A percentile compares a stretch with the other conserved stretches of the same genome.
These are phyloP conservation scores for Charaxes varanes DNA, from an alignment of 1,140 invertebrate genomes.

Conservation along the genomic window DNA sequence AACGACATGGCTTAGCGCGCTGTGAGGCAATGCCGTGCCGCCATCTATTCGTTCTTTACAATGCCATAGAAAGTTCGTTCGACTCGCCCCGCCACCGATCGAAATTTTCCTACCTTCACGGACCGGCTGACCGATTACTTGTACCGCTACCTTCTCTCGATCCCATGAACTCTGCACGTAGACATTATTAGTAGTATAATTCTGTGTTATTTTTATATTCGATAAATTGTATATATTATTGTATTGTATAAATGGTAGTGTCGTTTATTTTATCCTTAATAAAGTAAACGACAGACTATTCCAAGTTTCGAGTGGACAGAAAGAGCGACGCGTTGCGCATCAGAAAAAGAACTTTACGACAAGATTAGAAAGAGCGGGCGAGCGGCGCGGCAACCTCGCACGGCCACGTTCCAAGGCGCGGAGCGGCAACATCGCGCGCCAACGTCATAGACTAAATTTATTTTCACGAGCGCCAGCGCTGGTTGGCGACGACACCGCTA, in stretches of 20 bases:
- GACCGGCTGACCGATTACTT: conserved; percentile 31
- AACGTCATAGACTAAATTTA: conserved; percentile 74
- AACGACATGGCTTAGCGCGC: conserved; percentile 53
- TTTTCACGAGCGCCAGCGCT: conserved; percentile 71
- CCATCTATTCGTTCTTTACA: conserved; percentile 63
- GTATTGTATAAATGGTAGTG: no score
- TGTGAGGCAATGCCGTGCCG: conserved; percentile 65
- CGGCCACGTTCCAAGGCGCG: conserved; percentile 60
- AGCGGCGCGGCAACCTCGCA: conserved; percentile 62
- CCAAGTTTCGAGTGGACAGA: conserved; percentile 66
- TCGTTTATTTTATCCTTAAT: no score
- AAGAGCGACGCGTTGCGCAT: conserved; percentile 67
- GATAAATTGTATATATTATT: no score
- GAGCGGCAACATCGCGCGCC: conserved; percentile 58
- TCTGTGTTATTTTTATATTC: no score
- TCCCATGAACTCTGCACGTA: conserved; percentile 19
- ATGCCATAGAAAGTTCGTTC: conserved; percentile 70
- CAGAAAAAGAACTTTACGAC: conserved; percentile 74
- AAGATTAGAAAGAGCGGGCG: conserved; percentile 72
- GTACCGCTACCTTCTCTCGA: conserved; percentile 29
- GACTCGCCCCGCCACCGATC: conserved; percentile 55
- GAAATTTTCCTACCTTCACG: conserved; percentile 61
- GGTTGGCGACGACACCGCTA: conserved; percentile 59
- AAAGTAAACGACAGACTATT: conserved; percentile 67
- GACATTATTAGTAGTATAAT: no score